Evolutionary conservation across 2,888 invertebrate species (phyloP), one percentile per base, ranked within the genome.

Genomic region (Teleiodes luculella): DNA sequence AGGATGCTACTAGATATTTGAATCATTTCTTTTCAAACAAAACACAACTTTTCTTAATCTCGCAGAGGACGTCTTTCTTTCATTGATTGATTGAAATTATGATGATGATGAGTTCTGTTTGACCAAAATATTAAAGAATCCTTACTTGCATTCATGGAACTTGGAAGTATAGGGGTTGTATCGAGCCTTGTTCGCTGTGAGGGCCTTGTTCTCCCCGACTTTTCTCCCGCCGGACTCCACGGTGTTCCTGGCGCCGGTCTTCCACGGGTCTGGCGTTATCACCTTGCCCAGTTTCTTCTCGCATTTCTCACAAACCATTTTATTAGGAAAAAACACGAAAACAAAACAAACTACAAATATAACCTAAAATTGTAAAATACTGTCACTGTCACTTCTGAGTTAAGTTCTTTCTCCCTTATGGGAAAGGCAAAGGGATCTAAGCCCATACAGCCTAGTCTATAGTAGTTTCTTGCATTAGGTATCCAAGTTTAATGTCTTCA

Each of bases 181-280:
- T 62, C 97, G 92, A 14, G 94, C 93, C 78, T 96, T 97, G 39
- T 92, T 92, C 0, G 95, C 92, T 0, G 97, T 95, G 16, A 98
- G 83, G 0, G 97, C 97, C 82, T 98, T 98, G 76, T 98, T 98
- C 91, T 98, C 98, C 54, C 96, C 96, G n/a, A 98, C 93, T 90
- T 94, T 95, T 53, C 97, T 90, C 0, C 97, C 97, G 3, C 97
- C 97, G 52, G 95, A 94, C 76, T 98, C 96, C 0, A 95, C 95
- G 0, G 96, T 97, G 76, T 98, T 98, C 65, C 97, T 91, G 1
- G 97, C 96, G 2, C 97, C 98, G 41, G 93, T 91, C 83, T 98
- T 98, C 98, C 98, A 99, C 3, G 97, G 96, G 87, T 99, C 98
- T 0, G 98, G 98, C 0, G 98, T 98, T 37, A 97, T 96, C 0